Conservation (phyloP, 2,797 vertebrate species). For the Gymnoscopelus braueri region DNA sequence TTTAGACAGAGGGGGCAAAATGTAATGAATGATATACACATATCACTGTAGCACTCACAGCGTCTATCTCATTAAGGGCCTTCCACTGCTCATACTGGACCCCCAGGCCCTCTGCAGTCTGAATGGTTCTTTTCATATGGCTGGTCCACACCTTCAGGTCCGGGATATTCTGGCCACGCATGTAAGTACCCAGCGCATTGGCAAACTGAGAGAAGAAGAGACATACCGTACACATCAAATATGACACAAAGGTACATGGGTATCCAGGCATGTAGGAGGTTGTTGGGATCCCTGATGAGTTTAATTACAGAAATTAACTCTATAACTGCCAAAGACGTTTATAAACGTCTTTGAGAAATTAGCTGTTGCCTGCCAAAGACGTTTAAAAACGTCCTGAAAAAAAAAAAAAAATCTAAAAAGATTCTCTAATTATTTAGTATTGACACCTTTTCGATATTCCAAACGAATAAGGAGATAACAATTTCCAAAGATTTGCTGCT, state of each 20-base stretch:
- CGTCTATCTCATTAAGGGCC: conserved; percentile 91
- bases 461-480: too few species aligned
- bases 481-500: too few species aligned
- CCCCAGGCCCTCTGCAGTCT: conserved; percentile 88
- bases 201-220: conserved; percentile 78
- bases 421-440: too few species aligned
- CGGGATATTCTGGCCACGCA: conserved; percentile 82
- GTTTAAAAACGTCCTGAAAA: too few species aligned
- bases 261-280: neutral
- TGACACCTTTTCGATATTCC: too few species aligned
- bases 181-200: conserved; percentile 80
- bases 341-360: too few species aligned
- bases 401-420: too few species aligned
- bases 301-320: too few species aligned
- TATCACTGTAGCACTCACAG: conserved; percentile 75
- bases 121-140: conserved; percentile 92
- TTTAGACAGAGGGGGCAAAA: too few species aligned
- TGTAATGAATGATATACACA: neutral
- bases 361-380: too few species aligned
- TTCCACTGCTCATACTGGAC: conserved; percentile 93
- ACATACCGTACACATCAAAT: neutral
- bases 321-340: too few species aligned
- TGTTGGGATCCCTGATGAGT: too few species aligned
- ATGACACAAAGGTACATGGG: neutral
- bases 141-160: conserved; percentile 95